Conservation (phyloP, 1,140 invertebrate genomes). For the Drosophila pruinosa region DNA sequence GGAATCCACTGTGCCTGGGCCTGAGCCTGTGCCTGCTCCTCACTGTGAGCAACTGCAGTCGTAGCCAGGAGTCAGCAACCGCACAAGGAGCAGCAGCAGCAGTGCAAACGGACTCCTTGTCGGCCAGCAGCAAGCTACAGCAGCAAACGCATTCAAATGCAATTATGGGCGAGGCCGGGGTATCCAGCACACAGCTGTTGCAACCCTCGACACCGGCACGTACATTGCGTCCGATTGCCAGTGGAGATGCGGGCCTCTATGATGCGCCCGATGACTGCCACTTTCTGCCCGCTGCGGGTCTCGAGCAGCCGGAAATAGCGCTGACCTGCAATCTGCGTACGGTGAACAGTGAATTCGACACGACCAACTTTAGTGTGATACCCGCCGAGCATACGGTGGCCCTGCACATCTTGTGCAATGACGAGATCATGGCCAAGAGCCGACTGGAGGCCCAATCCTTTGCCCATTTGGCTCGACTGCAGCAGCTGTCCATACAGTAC, state of each 20-base stretch:
- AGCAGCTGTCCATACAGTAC: conserved; percentile 91
- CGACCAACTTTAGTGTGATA: conserved; percentile 94
- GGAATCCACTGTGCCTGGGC: conserved; percentile 25
- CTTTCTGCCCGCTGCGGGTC: conserved; percentile 61
- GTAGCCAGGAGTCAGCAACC: conserved; percentile 8
- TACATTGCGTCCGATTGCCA: conserved; percentile 52
- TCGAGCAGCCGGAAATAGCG: conserved; percentile 86
- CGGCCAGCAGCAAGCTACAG: conserved; percentile 43
- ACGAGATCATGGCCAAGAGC: conserved; percentile 88
- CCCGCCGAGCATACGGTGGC: conserved; percentile 92
- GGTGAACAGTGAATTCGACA: conserved; percentile 92
- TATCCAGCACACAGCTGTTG: conserved; percentile 66
- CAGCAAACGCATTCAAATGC: conserved; percentile 72
- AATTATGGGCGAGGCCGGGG: conserved; percentile 78
- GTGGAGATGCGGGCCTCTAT: conserved; percentile 83
- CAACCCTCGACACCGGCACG: conserved; percentile 55
- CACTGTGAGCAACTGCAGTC: not conserved
- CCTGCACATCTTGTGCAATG: conserved; percentile 90
- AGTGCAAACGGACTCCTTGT: conserved; percentile 28
- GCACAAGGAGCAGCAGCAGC: too few relatives aligned
- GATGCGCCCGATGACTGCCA: conserved; percentile 92
- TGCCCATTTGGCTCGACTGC: conserved; percentile 89
- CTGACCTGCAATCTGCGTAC: conserved; percentile 91
- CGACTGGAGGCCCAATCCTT: conserved; percentile 90
- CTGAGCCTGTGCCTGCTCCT: conserved; percentile 25